These are phyloP conservation scores for Poecilia velifera DNA, from an alignment of 2,797 vertebrate species.

Conservation along the genomic window DNA sequence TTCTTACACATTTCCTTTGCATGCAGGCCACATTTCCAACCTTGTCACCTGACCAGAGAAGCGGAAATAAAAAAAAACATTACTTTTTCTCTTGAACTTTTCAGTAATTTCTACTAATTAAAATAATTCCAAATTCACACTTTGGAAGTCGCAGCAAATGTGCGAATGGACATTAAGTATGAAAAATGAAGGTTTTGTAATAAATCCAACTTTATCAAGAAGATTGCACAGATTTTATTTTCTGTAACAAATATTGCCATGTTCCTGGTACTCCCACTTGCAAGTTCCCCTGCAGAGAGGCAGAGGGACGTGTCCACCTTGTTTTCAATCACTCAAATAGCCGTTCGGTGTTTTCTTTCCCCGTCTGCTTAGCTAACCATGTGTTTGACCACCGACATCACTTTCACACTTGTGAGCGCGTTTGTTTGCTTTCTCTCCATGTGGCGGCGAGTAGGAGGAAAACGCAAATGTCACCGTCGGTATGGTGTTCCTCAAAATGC, in stretches of 20 bases:
- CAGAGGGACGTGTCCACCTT: background rate
- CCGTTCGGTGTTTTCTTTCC: slow-evolving; percentile 4
- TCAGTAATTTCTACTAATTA: no score
- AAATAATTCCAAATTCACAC: background rate
- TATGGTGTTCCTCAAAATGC: slow-evolving; percentile 28
- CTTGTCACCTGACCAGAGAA: no score
- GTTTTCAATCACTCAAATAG: slow-evolving; percentile 19
- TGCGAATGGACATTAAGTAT: background rate
- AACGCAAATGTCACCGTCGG: slow-evolving; percentile 48
- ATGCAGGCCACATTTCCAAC: no score
- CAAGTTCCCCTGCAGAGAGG: background rate
- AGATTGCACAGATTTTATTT: background rate
- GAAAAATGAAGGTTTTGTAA: background rate
- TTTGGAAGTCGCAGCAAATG: background rate
- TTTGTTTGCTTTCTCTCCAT: slow-evolving; percentile 50
- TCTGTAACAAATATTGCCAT: background rate
- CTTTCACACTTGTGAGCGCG: slow-evolving; percentile 39
- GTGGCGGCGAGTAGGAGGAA: slow-evolving; percentile 57
- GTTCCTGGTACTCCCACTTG: background rate
- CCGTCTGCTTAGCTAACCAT: slow-evolving; percentile 20
- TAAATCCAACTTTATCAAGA: background rate
- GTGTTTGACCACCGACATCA: slow-evolving; percentile 40
- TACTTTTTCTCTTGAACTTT: no score
- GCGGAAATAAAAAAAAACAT: no score
- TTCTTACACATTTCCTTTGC: background rate